Evolutionary conservation across 2,113 vertebrate genomes (phyloP).

Genomic region (Notarius lentiginosus): DNA sequence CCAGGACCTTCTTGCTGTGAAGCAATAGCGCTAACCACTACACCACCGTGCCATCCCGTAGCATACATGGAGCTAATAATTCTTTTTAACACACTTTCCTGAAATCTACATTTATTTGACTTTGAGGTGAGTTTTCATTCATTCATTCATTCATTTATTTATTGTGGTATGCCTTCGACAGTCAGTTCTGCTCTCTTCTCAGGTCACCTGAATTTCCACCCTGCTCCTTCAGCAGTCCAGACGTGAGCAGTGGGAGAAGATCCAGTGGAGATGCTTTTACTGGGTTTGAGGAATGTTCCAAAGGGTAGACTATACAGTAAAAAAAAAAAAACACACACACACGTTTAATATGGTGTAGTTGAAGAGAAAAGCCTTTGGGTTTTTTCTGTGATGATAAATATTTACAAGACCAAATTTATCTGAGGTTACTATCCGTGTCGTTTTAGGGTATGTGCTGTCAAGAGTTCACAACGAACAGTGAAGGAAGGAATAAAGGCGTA

Average conservation of each 20-base stretch:
- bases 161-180: neutral
- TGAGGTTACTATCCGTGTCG: neutral
- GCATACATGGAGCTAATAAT: neutral
- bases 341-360: neutral
- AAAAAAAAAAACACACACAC: too few relatives aligned
- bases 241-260: neutral
- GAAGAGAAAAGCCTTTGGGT: neutral
- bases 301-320: too few relatives aligned
- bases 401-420: neutral
- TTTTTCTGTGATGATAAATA: neutral
- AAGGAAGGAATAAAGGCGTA: neutral
- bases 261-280: neutral
- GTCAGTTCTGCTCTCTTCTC: neutral
- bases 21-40: too few relatives aligned
- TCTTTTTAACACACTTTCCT: neutral
- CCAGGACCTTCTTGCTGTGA: too few relatives aligned
- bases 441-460: neutral
- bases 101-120: neutral
- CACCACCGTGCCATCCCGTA: too few relatives aligned
- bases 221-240: neutral
- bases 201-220: neutral
- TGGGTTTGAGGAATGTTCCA: too few relatives aligned
- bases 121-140: neutral
- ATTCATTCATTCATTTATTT: neutral
- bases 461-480: neutral